Evolutionary conservation across 2,113 vertebrate species (phyloP).

Genomic region (Chaetops frenatus): DNA sequence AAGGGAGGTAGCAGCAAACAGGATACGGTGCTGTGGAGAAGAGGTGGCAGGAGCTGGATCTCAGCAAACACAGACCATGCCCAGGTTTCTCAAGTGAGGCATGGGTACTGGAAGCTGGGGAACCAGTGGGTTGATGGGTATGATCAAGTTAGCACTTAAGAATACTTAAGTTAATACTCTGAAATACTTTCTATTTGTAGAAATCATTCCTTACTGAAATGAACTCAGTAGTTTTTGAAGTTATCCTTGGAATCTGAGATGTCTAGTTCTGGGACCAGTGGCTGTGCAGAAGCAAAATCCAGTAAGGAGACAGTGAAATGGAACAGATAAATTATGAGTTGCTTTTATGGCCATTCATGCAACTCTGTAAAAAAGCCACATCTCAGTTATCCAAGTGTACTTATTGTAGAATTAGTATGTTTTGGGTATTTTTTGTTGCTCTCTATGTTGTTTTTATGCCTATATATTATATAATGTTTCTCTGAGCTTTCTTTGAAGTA

Average conservation of each 20-base stretch:
- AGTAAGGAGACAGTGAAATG: not conserved
- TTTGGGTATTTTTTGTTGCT: not conserved
- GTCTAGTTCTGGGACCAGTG: not conserved
- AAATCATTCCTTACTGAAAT: not conserved
- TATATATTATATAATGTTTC: not conserved
- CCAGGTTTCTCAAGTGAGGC: not conserved
- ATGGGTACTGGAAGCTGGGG: not conserved
- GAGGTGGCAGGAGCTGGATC: not conserved
- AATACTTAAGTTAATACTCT: not conserved
- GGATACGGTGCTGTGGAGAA: accelerated
- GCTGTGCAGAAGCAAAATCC: not conserved
- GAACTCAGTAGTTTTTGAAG: not conserved
- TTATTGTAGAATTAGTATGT: not conserved
- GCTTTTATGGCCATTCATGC: not conserved
- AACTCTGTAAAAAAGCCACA: not conserved
- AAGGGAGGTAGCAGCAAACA: not conserved
- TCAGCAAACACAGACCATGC: not conserved
- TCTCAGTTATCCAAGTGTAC: not conserved
- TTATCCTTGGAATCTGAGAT: not conserved
- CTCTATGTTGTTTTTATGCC: not conserved
- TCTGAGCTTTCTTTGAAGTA: not conserved
- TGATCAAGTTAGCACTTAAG: not conserved
- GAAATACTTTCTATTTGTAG: not conserved
- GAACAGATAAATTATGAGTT: not conserved
- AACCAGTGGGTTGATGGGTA: not conserved